phyloP scores from a whole-genome alignment of 35 echinoderm and acorn worm genomes.

The Apostichopus japonicus region DNA sequence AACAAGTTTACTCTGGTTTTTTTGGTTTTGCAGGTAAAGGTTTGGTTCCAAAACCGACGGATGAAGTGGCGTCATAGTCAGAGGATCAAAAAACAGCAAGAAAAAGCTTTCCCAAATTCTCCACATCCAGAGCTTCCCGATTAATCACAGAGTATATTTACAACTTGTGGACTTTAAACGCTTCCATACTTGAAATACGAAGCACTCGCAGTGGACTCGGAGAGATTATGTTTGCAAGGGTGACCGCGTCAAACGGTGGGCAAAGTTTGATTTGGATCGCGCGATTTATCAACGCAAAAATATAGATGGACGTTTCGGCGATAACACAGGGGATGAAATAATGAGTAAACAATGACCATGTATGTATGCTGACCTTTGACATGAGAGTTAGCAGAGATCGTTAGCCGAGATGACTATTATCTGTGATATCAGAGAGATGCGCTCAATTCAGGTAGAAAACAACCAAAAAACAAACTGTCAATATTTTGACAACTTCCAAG shows the following conservation, averaged over 20 bases:
- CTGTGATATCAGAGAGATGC: too few relatives aligned
- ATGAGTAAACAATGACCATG: background rate
- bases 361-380: background rate
- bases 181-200: too few relatives aligned
- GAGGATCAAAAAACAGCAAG: constrained; percentile 62
- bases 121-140: constrained; percentile 55
- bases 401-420: background rate
- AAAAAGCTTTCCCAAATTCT: constrained; percentile 50
- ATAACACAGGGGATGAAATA: too few relatives aligned
- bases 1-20: background rate
- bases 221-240: too few relatives aligned
- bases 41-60: constrained; percentile 99
- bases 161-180: background rate
- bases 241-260: too few relatives aligned
- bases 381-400: background rate
- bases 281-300: too few relatives aligned
- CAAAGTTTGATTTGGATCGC: too few relatives aligned
- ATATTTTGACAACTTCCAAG: background rate
- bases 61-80: constrained; percentile 99
- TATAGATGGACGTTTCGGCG: too few relatives aligned
- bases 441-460: too few relatives aligned
- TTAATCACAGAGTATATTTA: background rate
- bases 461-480: too few relatives aligned
- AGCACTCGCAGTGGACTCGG: too few relatives aligned
- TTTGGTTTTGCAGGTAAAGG: constrained; percentile 77